Evolutionary conservation across 1,140 invertebrate genomes (phyloP), one percentile per base, ranked within the genome.

Genomic region (Acromyrmex echinatior): DNA sequence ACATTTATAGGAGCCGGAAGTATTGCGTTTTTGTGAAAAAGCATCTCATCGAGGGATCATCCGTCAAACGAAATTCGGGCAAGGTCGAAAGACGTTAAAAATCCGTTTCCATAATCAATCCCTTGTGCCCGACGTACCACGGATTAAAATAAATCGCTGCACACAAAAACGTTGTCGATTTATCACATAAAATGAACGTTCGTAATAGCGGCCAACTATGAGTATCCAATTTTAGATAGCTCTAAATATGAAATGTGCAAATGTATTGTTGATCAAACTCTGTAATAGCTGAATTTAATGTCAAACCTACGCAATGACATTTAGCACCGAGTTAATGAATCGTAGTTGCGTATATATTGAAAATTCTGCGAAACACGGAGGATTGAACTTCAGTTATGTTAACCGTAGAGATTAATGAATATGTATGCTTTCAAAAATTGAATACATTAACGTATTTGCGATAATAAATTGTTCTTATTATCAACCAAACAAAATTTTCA

Each of bases 71-170:
- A 74, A 74, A 82, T 74, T 82, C 25, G 68, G 53, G n/a, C 53
- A 74, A 73, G 53, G 56, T 82, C 14, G 53, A 31, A 39, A 73
- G 18, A 82, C 31, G 66, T 73, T 73, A 73, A 82, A 80, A 82
- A 82, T 60, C 21, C 31, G 25, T 82, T 82, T 82, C 6, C 80
- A 49, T 74, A 73, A 82, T 82, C 51, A 62, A 82, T 45, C 9
- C 65, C 21, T 39, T 31, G 35, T 51, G 21, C 39, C 25, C 12
- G 35, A 45, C 21, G 10, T 45, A 73, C 21, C 25, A n/a, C 45
- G 28, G 1, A 60, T 82, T 73, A 82, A 82, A 82, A 74, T n/a
- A 74, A 82, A 62, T 62, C 12, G n/a, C 53, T 21, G n/a, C 18
- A 45, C 4, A 45, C 25, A 49, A 60, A 45, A 82, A 18, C 60